A percentile compares a stretch with the other conserved stretches of the same genome.
phyloP scores from a whole-genome alignment of 2,888 invertebrate genomes.

The Gordius sp. region DNA sequence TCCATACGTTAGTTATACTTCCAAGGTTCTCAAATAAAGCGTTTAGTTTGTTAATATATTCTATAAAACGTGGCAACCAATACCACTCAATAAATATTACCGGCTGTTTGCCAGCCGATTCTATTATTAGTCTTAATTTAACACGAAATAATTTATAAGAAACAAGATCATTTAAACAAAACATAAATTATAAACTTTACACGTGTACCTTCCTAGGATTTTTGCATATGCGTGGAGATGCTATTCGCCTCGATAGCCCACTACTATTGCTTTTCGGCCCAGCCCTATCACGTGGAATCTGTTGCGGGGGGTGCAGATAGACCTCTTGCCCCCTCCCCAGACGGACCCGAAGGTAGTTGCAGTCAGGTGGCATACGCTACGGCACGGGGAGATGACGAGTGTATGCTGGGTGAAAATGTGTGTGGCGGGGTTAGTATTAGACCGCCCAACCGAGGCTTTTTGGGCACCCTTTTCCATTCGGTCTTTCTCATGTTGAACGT shows the following conservation, averaged over 20 bases:
- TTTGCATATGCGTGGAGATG: slow-evolving; percentile 13
- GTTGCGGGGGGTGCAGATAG: no score
- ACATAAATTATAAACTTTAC: no score
- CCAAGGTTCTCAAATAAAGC: no score
- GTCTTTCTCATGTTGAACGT: not conserved
- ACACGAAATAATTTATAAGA: not conserved
- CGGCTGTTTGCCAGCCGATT: no score
- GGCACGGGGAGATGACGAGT: no score
- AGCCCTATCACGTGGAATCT: not conserved
- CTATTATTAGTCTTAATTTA: no score
- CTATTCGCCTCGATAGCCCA: slow-evolving; percentile 5
- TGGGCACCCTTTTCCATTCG: not conserved
- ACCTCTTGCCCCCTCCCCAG: no score
- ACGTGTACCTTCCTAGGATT: slow-evolving; percentile 4
- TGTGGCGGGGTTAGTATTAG: no score
- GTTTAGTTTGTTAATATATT: not conserved
- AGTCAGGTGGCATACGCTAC: no score
- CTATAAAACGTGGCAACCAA: not conserved
- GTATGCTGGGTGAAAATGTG: no score
- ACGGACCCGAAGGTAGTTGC: no score
- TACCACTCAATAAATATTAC: not conserved
- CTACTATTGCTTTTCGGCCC: slow-evolving; percentile 2
- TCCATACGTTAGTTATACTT: no score
- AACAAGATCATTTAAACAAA: not conserved
- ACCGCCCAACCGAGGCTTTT: not conserved